Conservation (phyloP, 2,797 vertebrate genomes). For the Melanitta fusca region DNA sequence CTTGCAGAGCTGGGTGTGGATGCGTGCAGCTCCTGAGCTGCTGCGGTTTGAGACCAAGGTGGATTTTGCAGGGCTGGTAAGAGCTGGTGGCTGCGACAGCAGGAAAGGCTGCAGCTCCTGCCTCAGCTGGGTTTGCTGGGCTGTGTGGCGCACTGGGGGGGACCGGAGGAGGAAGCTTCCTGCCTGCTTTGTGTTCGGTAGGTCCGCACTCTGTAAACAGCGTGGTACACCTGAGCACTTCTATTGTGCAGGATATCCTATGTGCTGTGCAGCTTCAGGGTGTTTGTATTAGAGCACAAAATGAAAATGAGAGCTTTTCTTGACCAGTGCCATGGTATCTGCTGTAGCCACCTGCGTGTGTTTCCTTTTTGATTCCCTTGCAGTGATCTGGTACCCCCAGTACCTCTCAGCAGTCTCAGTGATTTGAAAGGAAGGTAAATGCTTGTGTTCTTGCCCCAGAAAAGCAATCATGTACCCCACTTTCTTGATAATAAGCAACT, state of each 20-base stretch:
- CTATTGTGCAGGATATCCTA: background rate
- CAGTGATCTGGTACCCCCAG: background rate
- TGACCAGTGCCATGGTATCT: background rate
- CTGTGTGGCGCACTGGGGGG: background rate
- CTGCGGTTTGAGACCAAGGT: background rate
- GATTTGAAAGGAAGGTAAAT: background rate
- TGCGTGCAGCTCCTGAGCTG: background rate
- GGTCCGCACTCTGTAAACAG: background rate
- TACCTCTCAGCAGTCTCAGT: background rate
- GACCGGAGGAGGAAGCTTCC: background rate
- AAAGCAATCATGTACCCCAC: background rate
- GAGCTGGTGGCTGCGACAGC: background rate
- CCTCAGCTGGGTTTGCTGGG: background rate
- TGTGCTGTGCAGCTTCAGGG: background rate
- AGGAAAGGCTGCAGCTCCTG: conserved; percentile 33
- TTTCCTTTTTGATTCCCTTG: background rate
- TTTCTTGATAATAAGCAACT: background rate
- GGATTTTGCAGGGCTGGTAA: background rate
- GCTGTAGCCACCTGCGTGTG: background rate
- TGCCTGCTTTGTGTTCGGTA: background rate
- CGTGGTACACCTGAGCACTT: background rate
- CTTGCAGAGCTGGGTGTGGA: background rate
- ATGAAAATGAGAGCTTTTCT: background rate
- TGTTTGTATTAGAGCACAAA: background rate
- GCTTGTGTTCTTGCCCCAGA: background rate